Evolutionary conservation across 2,113 vertebrate genomes (phyloP), one percentile per base, ranked within the genome.

Genomic region (Capra hircus): DNA sequence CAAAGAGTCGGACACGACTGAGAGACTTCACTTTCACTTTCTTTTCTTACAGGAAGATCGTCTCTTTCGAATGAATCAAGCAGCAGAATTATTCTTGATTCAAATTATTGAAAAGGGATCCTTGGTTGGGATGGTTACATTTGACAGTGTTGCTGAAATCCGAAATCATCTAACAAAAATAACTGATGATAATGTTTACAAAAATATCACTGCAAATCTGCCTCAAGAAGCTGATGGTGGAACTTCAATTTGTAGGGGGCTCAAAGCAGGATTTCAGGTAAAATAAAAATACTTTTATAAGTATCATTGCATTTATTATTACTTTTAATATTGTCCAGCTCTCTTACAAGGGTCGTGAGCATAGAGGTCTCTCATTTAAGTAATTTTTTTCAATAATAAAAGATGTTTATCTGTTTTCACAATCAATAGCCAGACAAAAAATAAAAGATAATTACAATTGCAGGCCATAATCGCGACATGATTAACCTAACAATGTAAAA

Each of bases 41-140:
- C n/a, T 45, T 94, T 95, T 95, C 23, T 97, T 96, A 88, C 57
- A 99, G 98, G 2, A 17, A 3, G 0, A 95, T 19, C 96, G 97
- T 81, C 98, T 99, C 53, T 1, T 14, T 13, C 80, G 57, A 64
- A 98, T 98, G 88, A 84, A 28, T 33, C 97, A 97, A 59, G 99
- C 99, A 93, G 98, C 98, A 87, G 97, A 97, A 52, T 0, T 98
- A 30, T 99, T 98, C 60, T 84, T 99, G 71, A 90, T 93, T 52
- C 96, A 98, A 84, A 95, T 98, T 90, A 95, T 99, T 97, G 98
- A 99, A 97, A 91, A 80, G 0, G 91, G 60, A 82, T 98, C 99
- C 48, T 94, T 90, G 95, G 98, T 98, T 96, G 99, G 98, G 67
- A 97, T 99, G 97, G 98, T 99, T 89, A 98, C 93, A 36, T 99